Evolutionary conservation across 1,140 invertebrate genomes (phyloP).

Genomic region (Drosophila auraria): DNA sequence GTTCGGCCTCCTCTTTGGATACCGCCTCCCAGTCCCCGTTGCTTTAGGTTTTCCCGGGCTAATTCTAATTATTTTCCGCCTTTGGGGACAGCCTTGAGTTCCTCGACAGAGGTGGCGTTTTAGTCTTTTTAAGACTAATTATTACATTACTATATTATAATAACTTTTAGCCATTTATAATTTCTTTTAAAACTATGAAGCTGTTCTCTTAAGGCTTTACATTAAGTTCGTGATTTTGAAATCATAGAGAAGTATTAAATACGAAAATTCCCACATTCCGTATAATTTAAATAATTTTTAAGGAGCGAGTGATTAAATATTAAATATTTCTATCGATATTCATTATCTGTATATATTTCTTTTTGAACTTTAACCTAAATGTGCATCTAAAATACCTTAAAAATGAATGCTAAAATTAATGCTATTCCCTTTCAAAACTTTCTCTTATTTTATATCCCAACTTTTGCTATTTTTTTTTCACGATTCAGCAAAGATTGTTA

Average conservation of each 20-base stretch:
- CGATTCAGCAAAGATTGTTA: background rate
- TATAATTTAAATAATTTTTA: too few relatives aligned
- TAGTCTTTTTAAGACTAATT: background rate
- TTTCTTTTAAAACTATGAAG: conserved; percentile 6
- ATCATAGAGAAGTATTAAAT: too few relatives aligned
- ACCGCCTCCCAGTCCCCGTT: conserved; percentile 14
- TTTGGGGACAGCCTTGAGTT: conserved; percentile 7
- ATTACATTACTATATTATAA: background rate
- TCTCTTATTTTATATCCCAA: too few relatives aligned
- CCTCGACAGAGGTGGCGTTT: background rate
- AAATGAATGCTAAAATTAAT: too few relatives aligned
- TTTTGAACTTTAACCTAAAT: too few relatives aligned
- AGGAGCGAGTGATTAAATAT: too few relatives aligned
- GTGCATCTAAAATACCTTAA: too few relatives aligned
- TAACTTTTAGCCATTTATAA: background rate
- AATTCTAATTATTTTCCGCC: conserved; percentile 71
- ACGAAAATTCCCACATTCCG: too few relatives aligned
- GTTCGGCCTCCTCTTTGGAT: conserved; percentile 14
- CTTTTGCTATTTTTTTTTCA: background rate
- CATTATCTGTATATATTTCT: too few relatives aligned
- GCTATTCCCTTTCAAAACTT: background rate
- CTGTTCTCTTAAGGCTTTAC: too few relatives aligned
- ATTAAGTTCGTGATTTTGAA: too few relatives aligned
- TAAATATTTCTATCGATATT: too few relatives aligned
- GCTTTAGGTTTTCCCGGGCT: conserved; percentile 23